Base-by-base conservation (phyloP, 2,113 vertebrate genomes). In the Acanthochromis polyacanthus region DNA sequence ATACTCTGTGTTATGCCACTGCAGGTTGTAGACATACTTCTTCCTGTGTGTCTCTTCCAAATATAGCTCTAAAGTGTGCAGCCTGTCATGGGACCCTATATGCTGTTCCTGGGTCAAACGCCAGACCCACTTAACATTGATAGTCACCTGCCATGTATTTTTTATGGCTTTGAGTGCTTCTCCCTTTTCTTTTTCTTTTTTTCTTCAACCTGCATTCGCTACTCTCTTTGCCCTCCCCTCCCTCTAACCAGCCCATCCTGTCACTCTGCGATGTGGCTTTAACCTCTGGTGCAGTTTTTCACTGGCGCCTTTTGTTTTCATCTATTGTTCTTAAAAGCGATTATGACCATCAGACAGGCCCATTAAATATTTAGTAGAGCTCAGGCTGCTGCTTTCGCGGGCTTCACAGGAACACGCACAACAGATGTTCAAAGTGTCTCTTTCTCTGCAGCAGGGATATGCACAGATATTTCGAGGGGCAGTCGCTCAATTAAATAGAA, bases 281-380 rank as follows among this genome's bases (percentile, higher is more conserved):
- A 77, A 78, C 79, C 82, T 78, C 66, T 61, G 66, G 10, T 36
- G 68, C 69, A 62, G 30, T 62, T 60, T 75, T 86, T 75, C 60
- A 61, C 78, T 14, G 23, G 62, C 60, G 10, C 66, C 81, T 72
- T 88, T 89, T 92, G 76, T 92, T 92, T 92, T 88, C 67, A 84
- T 91, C 86, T 84, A 83, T 90, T 89, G 87, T 93, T 86, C 84
- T 86, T 83, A 85, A 91, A 87, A 88, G 90, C 87, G 76, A 91
- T 93, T 89, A 92, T 88, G 85, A 91, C 87, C 88, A 88, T 87
- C 90, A 93, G 89, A 92, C 87, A 80, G 78, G 71, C 36, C 57
- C 79, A 81, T 91, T 90, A 91, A 94, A 93, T 92, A 94, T 93
- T 93, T 83, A 93, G 86, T 45, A 75, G 73, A 14, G 59, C 77